Conservation (phyloP, 2,113 vertebrate genomes). For the Sterrhoptilus dennistouni region DNA sequence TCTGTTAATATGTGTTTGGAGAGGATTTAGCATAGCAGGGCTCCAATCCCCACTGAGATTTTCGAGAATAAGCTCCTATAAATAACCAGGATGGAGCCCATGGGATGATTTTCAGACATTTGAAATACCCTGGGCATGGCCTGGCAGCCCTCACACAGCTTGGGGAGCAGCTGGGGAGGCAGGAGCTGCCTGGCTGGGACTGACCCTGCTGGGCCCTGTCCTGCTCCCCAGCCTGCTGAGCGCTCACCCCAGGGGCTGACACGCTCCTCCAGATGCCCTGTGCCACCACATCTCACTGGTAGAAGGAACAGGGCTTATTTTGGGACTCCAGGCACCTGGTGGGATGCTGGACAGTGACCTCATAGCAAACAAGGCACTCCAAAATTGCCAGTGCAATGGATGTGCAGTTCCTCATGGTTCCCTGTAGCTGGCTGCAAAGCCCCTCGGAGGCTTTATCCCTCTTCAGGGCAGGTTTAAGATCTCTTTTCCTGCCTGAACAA, state of each 20-base stretch:
- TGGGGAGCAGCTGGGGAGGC: not conserved
- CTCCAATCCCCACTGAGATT: not conserved
- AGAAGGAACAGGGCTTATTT: fast-evolving
- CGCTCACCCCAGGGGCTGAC: fast-evolving
- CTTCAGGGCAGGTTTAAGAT: not conserved
- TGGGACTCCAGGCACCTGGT: not conserved
- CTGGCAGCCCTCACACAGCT: not conserved
- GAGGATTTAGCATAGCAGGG: conserved; percentile 18
- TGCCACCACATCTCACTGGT: fast-evolving
- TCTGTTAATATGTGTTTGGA: not conserved
- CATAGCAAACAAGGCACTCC: not conserved
- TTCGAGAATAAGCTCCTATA: not conserved
- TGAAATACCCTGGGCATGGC: fast-evolving
- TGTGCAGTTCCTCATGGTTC: fast-evolving
- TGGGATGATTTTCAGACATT: not conserved
- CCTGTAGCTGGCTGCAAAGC: not conserved
- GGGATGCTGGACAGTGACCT: not conserved
- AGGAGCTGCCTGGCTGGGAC: not conserved
- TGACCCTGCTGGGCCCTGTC: not conserved
- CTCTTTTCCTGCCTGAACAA: not conserved
- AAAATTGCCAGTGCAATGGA: fast-evolving
- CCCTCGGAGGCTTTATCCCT: not conserved
- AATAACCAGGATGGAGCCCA: not conserved
- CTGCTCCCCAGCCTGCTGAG: not conserved
- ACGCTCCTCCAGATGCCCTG: fast-evolving